Evolutionary conservation across 2,888 invertebrate species (phyloP), one percentile per base, ranked within the genome.

Genomic region (Rhimphoctona megacephalus): DNA sequence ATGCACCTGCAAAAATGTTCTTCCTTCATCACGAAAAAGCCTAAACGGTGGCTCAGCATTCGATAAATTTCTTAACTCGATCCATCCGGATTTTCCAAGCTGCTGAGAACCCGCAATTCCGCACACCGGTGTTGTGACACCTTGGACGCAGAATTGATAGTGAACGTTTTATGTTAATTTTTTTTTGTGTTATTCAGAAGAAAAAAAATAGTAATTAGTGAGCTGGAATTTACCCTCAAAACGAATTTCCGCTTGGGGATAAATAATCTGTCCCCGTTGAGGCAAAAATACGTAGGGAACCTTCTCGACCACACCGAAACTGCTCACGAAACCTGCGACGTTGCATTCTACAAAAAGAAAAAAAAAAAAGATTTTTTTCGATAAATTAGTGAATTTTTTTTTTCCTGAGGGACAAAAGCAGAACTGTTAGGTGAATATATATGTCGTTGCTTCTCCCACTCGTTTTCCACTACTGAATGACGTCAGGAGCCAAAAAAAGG

Each of bases 211-310:
- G 76, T 64, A 70, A 36, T 52, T 33, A 7, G 25, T 8, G 25
- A 19, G 39, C 8, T 2, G 25, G 39, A 72, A 91, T 93, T 94
- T 94, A 97, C 97, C 97, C 94, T 97, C 95, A 94, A 98, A 97
- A 91, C 96, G 96, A 92, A 98, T 98, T 95, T 98, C 98, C 91
- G 97, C 97, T 88, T 98, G 97, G 1, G 98, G 98, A 95, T 98
- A 97, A 90, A 98, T 97, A 90, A 98, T 97, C 95, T 98, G 98
- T 66, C 98, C 98, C 92, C 97, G 97, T 88, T 97, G 95, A 25
- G 98, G 98, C 89, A 98, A 95, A 94, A 97, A 98, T 30, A 98
- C 97, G 93, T 97, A 97, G 33, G 98, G 98, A 90, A 98, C 97
- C 92, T 96, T 96, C 94, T 98, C 98, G 70, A 96, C 95, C 43